A percentile compares a stretch with the other conserved stretches of the same genome.
These are phyloP conservation scores for Azemiops feae DNA, from an alignment of 2,113 vertebrate genomes.

Conservation along the genomic window DNA sequence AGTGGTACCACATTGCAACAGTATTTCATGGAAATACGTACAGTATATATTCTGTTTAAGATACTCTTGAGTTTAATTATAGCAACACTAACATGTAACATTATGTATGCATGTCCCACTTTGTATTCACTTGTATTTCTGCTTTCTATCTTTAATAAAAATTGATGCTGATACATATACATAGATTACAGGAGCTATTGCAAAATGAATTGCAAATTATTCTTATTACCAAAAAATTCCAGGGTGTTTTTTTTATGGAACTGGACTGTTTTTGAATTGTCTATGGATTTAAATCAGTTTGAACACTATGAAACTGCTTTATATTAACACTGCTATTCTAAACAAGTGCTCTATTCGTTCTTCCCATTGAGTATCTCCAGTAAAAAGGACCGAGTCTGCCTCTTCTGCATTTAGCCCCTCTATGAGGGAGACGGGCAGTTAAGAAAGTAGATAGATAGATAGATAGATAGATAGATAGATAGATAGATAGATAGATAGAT, in stretches of 20 bases:
- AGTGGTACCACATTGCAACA: neutral
- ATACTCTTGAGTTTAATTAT: neutral
- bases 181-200: neutral
- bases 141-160: neutral
- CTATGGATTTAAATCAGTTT: neutral
- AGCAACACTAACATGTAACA: conserved; percentile 17
- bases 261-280: neutral
- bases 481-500: no score
- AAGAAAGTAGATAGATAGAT: no score
- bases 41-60: neutral
- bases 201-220: neutral
- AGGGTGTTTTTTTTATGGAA: neutral
- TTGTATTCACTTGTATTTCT: neutral
- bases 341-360: neutral
- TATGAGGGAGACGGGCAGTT: neutral
- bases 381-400: neutral
- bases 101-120: neutral
- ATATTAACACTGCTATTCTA: neutral
- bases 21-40: neutral
- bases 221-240: neutral
- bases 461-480: no score
- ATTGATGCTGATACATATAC: neutral
- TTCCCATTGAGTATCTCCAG: neutral
- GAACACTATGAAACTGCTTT: neutral
- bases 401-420: neutral